These are phyloP conservation scores for Lytechinus pictus DNA, from an alignment of 35 echinoderm and acorn worm genomes.

Conservation along the genomic window DNA sequence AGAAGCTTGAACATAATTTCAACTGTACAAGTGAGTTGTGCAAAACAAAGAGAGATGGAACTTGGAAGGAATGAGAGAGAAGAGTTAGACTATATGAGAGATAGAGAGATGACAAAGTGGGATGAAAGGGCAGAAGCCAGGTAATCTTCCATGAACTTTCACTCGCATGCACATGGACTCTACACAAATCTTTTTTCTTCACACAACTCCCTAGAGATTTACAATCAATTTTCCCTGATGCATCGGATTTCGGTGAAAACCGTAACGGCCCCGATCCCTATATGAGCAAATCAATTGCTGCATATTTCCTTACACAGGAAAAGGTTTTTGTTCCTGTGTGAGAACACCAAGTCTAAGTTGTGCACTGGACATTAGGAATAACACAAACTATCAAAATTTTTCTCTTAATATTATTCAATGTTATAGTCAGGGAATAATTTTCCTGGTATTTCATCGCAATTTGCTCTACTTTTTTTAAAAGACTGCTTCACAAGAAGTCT, in stretches of 20 bases:
- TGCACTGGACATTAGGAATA: not conserved
- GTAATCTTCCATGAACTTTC: constrained; percentile 26
- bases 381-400: too few relatives aligned
- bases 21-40: too few relatives aligned
- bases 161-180: not conserved
- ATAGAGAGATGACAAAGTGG: not conserved
- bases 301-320: not conserved
- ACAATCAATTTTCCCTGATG: constrained; percentile 21
- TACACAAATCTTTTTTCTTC: constrained; percentile 6
- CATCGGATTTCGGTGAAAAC: constrained; percentile 36
- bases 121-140: constrained; percentile 22
- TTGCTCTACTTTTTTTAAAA: too few relatives aligned
- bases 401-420: too few relatives aligned
- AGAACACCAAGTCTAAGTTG: not conserved
- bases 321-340: not conserved
- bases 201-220: not conserved
- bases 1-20: too few relatives aligned
- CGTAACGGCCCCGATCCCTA: not conserved
- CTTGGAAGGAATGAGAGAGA: not conserved
- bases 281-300: constrained; percentile 21
- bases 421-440: too few relatives aligned
- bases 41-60: too few relatives aligned
- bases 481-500: too few relatives aligned
- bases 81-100: not conserved
- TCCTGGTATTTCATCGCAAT: too few relatives aligned